Percentiles rank a stretch among this genome's conserved stretches.
Evolutionary conservation across 2,888 invertebrate genomes (phyloP).

Genomic region (Xanthia icteritia): DNA sequence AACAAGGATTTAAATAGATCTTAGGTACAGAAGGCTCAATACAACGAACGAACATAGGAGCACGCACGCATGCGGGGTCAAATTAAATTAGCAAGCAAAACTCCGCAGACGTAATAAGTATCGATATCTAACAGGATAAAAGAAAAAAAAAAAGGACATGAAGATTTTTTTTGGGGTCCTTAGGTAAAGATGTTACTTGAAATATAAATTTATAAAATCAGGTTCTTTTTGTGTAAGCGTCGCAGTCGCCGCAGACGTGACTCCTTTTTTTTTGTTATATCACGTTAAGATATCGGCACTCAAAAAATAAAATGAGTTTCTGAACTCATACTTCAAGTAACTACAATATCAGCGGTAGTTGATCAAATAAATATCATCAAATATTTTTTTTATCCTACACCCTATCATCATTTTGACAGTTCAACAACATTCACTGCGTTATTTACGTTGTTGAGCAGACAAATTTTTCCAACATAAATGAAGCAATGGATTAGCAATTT

Average conservation of each 20-base stretch:
- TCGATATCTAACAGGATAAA: background rate
- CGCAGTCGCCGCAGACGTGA: too few relatives aligned
- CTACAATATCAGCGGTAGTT: background rate
- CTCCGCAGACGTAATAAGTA: background rate
- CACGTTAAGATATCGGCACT: too few relatives aligned
- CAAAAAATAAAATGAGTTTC: background rate
- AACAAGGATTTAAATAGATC: too few relatives aligned
- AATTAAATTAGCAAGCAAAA: background rate
- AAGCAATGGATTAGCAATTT: too few relatives aligned
- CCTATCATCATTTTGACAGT: too few relatives aligned
- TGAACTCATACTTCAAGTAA: background rate
- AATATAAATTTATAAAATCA: background rate
- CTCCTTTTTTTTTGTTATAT: too few relatives aligned
- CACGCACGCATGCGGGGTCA: background rate
- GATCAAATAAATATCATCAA: too few relatives aligned
- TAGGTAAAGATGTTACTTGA: background rate
- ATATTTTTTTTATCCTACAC: too few relatives aligned
- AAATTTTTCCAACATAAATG: too few relatives aligned
- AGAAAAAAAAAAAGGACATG: background rate
- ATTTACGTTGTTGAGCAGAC: too few relatives aligned
- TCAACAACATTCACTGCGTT: too few relatives aligned
- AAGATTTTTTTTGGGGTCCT: background rate
- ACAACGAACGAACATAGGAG: background rate
- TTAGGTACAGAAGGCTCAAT: slow-evolving; percentile 10
- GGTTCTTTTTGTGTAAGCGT: background rate